These are phyloP conservation scores for Aphis gossypii DNA, from an alignment of 1,140 invertebrate genomes.

Conservation along the genomic window DNA sequence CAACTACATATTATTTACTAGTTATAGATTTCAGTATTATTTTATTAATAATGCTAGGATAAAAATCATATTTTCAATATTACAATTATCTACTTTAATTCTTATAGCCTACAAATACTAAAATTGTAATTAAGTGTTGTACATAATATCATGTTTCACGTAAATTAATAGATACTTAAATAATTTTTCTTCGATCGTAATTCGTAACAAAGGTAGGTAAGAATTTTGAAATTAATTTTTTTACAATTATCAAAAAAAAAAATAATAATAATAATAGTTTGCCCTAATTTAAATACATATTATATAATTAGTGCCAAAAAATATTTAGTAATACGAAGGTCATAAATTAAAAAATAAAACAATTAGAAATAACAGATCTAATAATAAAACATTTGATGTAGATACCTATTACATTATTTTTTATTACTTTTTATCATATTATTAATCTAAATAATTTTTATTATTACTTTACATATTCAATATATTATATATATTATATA, in stretches of 20 bases:
- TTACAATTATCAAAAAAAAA: conserved; percentile 18
- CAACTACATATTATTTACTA: not conserved
- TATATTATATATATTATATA: not conserved
- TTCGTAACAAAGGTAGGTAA: not conserved
- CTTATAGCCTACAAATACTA: not conserved
- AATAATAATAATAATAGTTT: not conserved
- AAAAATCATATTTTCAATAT: not conserved
- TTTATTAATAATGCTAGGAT: not conserved
- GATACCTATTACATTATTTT: not conserved
- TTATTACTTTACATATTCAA: not conserved
- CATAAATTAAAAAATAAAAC: conserved; percentile 31
- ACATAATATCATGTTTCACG: not conserved
- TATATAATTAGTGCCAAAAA: conserved; percentile 19
- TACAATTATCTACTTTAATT: not conserved
- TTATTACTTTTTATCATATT: not conserved
- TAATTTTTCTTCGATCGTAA: not conserved
- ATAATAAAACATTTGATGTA: conserved; percentile 12
- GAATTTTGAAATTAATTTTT: not conserved
- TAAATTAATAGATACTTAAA: not conserved
- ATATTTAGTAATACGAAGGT: conserved; percentile 14
- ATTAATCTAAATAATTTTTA: not conserved
- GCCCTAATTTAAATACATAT: conserved; percentile 8
- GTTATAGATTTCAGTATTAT: not conserved
- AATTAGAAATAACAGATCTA: conserved; percentile 36
- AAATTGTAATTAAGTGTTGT: not conserved